Conservation (phyloP, 2,888 invertebrate species). For the Nomada lathburiana region DNA sequence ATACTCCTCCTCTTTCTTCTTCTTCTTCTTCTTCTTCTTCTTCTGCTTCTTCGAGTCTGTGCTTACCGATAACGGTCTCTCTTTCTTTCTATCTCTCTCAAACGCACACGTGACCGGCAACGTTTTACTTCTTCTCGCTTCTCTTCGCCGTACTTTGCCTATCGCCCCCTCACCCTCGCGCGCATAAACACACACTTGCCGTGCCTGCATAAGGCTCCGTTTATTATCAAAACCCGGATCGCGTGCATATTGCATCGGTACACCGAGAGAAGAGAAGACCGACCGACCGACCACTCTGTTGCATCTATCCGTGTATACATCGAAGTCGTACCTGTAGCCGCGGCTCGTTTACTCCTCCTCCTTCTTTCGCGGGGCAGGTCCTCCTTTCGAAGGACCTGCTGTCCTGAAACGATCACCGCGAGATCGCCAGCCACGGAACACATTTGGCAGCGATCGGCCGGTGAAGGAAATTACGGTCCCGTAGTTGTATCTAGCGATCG, state of each 20-base stretch:
- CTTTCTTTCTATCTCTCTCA: slow-evolving; percentile 28
- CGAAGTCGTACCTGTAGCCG: slow-evolving; percentile 55
- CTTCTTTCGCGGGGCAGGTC: slow-evolving; percentile 38
- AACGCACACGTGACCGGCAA: slow-evolving; percentile 21
- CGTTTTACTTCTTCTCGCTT: slow-evolving; percentile 45
- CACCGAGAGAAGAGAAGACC: slow-evolving; percentile 62
- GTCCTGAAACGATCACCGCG: slow-evolving; percentile 43
- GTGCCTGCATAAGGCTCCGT: slow-evolving; percentile 77
- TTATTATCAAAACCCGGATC: slow-evolving; percentile 79
- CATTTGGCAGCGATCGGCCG: slow-evolving; percentile 39
- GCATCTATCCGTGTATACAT: slow-evolving; percentile 62
- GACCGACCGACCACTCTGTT: slow-evolving; percentile 48
- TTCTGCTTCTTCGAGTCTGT: slow-evolving; percentile 43
- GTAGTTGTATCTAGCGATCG: background rate
- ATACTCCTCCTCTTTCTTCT: slow-evolving; percentile 37
- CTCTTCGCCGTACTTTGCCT: slow-evolving; percentile 47
- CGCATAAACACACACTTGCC: slow-evolving; percentile 78
- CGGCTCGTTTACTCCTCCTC: slow-evolving; percentile 55
- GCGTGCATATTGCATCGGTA: slow-evolving; percentile 81
- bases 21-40: slow-evolving; percentile 68
- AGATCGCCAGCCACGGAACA: slow-evolving; percentile 23
- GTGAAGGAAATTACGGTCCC: slow-evolving; percentile 18
- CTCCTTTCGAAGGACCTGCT: slow-evolving; percentile 48
- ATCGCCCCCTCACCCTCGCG: slow-evolving; percentile 63
- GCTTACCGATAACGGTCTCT: slow-evolving; percentile 62